Evolutionary conservation across 1,140 invertebrate species (phyloP), one percentile per base, ranked within the genome.

Genomic region (Colletes latitarsis): DNA sequence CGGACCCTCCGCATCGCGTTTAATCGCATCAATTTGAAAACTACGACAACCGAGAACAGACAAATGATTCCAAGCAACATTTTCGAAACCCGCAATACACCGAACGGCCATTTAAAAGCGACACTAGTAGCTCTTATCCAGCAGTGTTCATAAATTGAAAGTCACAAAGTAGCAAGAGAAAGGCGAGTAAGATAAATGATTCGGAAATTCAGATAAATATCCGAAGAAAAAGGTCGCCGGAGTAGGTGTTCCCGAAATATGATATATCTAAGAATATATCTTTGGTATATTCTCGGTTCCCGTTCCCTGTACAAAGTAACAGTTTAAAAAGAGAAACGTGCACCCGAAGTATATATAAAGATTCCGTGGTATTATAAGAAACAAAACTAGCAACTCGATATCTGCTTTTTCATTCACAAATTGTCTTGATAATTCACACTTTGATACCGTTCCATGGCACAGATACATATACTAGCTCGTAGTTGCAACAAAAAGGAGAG

Each of bases 191-290:
- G 52, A 73, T 73, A 73, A 55, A 73, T 41, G 70, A 55, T 66
- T 58, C 10, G 17, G 41, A 9, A 39, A 64, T 14, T 12, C 17
- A 8, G 70, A 73, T 73, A 73, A 64, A 8, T 52, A 10, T 15
- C 49, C 43, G 77, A 55, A 64, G 19, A 73, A 64, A 73, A 73
- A 79, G 70, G 70, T 73, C 52, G 46, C 30, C 21, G 4, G 8
- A 14, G 21, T 43, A 78, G 49, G 68, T 57, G 52, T 30, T 57
- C 21, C 46, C 55, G 77, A 79, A 73, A 73, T 55, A 30, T 43
- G 60, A 79, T 79, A 79, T 71, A 6, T 49, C 49, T 79, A 79
- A 73, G 73, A 43, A 72, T 72, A 71, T 41, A 57, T 41, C 77
- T 19, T 46, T 43, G 69, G 19, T 19, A 63, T 72, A 79, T 46